Base-by-base conservation (phyloP, 2,113 vertebrate genomes). In the Panurus biarmicus region DNA sequence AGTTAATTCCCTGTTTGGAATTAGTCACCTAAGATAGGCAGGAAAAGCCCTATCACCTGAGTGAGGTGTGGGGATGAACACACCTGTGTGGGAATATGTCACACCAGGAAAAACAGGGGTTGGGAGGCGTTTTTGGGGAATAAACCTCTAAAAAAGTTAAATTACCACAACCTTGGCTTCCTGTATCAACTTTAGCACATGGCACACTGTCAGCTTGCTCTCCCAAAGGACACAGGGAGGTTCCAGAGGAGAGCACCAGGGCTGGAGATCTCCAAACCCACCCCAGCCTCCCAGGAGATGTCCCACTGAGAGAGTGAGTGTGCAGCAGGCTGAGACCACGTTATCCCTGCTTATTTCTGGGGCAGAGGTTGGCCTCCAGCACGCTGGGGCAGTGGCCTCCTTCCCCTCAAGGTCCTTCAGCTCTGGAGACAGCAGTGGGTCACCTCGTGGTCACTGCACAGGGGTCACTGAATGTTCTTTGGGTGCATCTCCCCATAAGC, bases 301-400 rank as follows among this genome's bases (percentile, higher is more conserved):
- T 65, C 14, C 38, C 47, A 13, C 19, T 22, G 64, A n/a, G 56
- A 26, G 18, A 12, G 3, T 13, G 47, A 40, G 78, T 38, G 35
- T 17, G 11, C 25, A 76, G 26, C 2, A 12, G 47, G 36, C 50
- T 24, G 13, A 42, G 69, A 20, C n/a, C 36, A 25, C 8, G 0
- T n/a, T 19, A 12, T 11, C 14, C 47, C 17, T 45, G n/a, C 0
- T 0, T 5, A 1, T 62, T 48, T 15, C 58, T 4, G 4, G 58
- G 21, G 19, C 1, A 23, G 45, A 11, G 11, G 44, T 44, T 58
- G 62, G 53, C 40, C 33, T 58, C 35, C 61, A 40, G 28, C 31
- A 18, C 0, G 1, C 28, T 2, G 4, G 20, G 51, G 5, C 33
- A 36, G 48, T 31, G 47, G 58, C 18, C 35, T 71, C 33, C 51